phyloP scores from a whole-genome alignment of 2,113 vertebrate genomes.

The Octodon degus region DNA sequence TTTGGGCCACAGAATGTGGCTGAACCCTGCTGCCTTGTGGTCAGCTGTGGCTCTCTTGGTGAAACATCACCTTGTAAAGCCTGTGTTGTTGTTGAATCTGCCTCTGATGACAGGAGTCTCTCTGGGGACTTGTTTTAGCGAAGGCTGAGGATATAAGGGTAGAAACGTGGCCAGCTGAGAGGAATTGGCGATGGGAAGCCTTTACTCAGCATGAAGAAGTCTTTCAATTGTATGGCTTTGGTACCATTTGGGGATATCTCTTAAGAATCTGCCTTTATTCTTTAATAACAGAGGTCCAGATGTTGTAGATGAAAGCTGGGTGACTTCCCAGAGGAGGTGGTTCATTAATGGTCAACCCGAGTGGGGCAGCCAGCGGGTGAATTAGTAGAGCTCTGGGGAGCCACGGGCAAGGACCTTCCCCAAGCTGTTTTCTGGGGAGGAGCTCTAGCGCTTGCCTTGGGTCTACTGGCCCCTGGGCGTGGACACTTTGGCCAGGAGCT shows the following conservation, averaged over 20 bases:
- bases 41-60: neutral
- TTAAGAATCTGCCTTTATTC: neutral
- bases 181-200: neutral
- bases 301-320: neutral
- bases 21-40: neutral
- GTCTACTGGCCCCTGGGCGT: neutral
- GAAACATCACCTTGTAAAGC: neutral
- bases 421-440: neutral
- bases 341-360: neutral
- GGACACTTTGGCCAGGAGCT: neutral
- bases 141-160: neutral
- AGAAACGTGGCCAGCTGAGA: neutral
- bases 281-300: neutral
- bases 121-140: neutral
- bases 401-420: neutral
- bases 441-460: neutral
- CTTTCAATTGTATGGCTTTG: neutral
- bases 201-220: neutral
- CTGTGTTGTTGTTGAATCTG: neutral
- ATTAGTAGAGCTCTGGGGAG: neutral
- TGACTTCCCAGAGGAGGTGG: neutral
- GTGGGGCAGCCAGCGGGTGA: neutral
- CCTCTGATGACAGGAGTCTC: neutral
- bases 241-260: neutral
- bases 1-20: neutral